These are phyloP conservation scores for Acromyrmex heyeri DNA, from an alignment of 1,140 invertebrate species.

Conservation along the genomic window DNA sequence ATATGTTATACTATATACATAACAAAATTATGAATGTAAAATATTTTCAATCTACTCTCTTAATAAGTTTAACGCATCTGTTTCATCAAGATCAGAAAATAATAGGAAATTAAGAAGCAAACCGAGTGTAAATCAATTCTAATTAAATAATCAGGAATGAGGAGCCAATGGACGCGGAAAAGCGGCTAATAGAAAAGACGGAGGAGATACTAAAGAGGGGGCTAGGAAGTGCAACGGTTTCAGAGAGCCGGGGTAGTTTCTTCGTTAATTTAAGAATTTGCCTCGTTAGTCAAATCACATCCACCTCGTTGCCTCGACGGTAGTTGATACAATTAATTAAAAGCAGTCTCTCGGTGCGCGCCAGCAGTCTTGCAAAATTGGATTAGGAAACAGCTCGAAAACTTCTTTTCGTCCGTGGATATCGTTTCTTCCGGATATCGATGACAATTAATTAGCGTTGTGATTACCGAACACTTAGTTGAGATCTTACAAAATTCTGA, in stretches of 20 bases:
- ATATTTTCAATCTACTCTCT: background rate
- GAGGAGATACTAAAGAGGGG: slow-evolving; percentile 5
- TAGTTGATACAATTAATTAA: slow-evolving; percentile 86
- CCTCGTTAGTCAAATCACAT: slow-evolving; percentile 85
- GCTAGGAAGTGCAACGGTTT: background rate
- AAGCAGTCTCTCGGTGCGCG: slow-evolving; percentile 71
- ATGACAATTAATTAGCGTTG: slow-evolving; percentile 81
- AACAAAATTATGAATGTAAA: background rate
- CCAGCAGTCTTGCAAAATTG: slow-evolving; percentile 75
- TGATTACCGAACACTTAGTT: slow-evolving; percentile 50
- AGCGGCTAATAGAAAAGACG: slow-evolving; percentile 55
- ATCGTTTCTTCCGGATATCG: slow-evolving; percentile 85
- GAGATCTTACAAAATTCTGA: background rate
- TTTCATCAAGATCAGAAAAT: slow-evolving; percentile 14
- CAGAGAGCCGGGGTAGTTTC: slow-evolving; percentile 43
- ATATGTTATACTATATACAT: background rate
- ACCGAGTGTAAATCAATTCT: slow-evolving; percentile 24
- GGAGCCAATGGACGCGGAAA: background rate
- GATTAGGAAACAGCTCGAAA: slow-evolving; percentile 77
- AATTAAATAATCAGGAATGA: slow-evolving; percentile 49
- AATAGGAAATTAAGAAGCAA: slow-evolving; percentile 40
- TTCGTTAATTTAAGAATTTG: slow-evolving; percentile 85
- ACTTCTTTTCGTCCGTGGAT: slow-evolving; percentile 68
- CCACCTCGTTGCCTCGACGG: slow-evolving; percentile 78
- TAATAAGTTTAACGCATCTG: background rate